A percentile compares a stretch with the other conserved stretches of the same genome.
These are phyloP conservation scores for Rhogogaster chlorosoma DNA, from an alignment of 2,888 invertebrate species.

Conservation along the genomic window DNA sequence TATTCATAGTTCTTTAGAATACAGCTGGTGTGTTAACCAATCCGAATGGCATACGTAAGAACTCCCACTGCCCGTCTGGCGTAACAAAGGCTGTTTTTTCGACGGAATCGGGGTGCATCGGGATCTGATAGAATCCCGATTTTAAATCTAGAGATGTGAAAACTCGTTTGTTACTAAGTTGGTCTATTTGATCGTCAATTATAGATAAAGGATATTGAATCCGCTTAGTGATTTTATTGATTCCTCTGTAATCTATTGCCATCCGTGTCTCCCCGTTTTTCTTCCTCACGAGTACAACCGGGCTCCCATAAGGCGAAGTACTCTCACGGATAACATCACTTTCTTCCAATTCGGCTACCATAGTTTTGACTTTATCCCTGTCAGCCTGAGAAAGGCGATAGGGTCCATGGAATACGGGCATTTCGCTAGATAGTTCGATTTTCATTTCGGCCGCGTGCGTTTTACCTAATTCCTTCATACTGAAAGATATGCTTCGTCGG, in stretches of 20 bases:
- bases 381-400: constrained; percentile 57
- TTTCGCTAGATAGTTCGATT: too few species aligned
- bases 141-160: constrained; percentile 69
- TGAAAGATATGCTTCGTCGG: constrained; percentile 46
- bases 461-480: constrained; percentile 50
- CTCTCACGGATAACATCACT: constrained; percentile 58
- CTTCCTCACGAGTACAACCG: constrained; percentile 63
- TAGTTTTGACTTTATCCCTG: constrained; percentile 56
- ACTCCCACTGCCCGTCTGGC: too few species aligned
- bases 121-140: constrained; percentile 71
- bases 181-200: constrained; percentile 72
- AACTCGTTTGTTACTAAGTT: constrained; percentile 62
- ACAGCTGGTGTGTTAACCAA: too few species aligned
- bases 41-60: too few species aligned
- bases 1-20: constrained; percentile 67
- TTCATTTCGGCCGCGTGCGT: constrained; percentile 44
- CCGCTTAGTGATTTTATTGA: constrained; percentile 68
- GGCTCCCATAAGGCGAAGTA: constrained; percentile 60
- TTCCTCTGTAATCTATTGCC: constrained; percentile 63
- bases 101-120: constrained; percentile 66
- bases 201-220: constrained; percentile 71
- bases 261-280: constrained; percentile 60
- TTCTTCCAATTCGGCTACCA: constrained; percentile 56
- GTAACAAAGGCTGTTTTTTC: too few species aligned
- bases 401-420: constrained; percentile 57